Conservation (phyloP, 2,797 vertebrate species). For the Monodelphis domestica region DNA sequence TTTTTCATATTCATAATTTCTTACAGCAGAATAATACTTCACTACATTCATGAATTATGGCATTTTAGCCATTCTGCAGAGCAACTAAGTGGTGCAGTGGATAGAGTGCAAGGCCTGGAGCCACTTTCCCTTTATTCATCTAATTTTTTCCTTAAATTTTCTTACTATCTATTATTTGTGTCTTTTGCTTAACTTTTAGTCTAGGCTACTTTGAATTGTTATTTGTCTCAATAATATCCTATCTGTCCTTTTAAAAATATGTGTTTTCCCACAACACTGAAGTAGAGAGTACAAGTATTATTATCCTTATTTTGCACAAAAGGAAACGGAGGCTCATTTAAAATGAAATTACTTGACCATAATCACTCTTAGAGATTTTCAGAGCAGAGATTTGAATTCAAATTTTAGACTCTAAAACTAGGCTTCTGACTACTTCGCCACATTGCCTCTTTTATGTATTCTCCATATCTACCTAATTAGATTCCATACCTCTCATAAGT, state of each 20-base stretch:
- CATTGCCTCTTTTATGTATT: not conserved
- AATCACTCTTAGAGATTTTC: not conserved
- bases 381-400: not conserved
- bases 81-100: no score
- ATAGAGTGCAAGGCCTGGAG: no score
- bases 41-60: no score
- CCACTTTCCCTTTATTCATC: not conserved
- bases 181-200: not conserved
- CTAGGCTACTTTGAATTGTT: not conserved
- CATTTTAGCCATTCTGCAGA: no score
- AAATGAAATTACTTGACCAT: not conserved
- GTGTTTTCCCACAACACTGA: not conserved
- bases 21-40: no score
- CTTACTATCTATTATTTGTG: not conserved
- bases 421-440: not conserved
- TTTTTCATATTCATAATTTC: no score
- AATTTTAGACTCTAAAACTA: not conserved
- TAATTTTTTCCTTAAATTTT: not conserved
- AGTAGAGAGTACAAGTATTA: not conserved
- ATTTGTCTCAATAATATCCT: not conserved
- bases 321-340: no score
- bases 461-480: not conserved
- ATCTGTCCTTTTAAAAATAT: not conserved
- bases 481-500: fast-evolving
- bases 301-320: not conserved